These are phyloP conservation scores for Tuta absoluta DNA, from an alignment of 2,888 invertebrate species.

Conservation along the genomic window DNA sequence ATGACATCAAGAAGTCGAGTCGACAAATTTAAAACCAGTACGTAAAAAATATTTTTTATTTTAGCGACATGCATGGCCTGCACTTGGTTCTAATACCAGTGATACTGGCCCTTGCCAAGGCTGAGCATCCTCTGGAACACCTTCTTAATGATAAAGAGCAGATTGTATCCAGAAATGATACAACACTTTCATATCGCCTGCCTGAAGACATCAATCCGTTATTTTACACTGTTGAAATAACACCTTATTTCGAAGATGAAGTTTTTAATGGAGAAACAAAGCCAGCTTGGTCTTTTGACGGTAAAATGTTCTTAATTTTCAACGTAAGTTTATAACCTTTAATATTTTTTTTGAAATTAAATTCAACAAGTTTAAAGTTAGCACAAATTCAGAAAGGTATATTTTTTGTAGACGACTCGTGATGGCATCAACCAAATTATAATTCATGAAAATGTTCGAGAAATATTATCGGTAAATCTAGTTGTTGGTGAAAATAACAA, in stretches of 20 bases:
- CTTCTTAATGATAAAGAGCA: slow-evolving; percentile 33
- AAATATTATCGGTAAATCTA: slow-evolving; percentile 48
- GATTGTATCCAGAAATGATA: slow-evolving; percentile 37
- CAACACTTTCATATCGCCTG: slow-evolving; percentile 51
- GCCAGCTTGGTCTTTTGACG: slow-evolving; percentile 69
- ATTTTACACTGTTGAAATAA: slow-evolving; percentile 77
- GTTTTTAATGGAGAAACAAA: slow-evolving; percentile 40
- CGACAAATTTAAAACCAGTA: not conserved
- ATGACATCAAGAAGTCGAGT: no score
- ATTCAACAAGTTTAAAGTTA: not conserved
- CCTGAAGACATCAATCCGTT: slow-evolving; percentile 75
- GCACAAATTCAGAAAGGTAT: not conserved
- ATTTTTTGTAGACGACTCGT: slow-evolving; percentile 52
- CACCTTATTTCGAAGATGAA: slow-evolving; percentile 73
- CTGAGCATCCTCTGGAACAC: slow-evolving; percentile 59
- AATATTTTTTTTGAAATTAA: not conserved
- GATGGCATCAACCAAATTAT: slow-evolving; percentile 48
- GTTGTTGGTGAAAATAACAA: slow-evolving; percentile 40
- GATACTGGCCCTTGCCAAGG: slow-evolving; percentile 46
- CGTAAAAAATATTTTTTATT: not conserved
- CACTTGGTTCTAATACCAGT: slow-evolving; percentile 51
- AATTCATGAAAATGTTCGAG: slow-evolving; percentile 67
- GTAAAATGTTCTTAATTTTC: slow-evolving; percentile 63
- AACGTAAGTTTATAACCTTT: slow-evolving; percentile 46
- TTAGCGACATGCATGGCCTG: slow-evolving; percentile 49